phyloP scores from a whole-genome alignment of 1,140 invertebrate genomes.

The Melipona quadrifasciata region DNA sequence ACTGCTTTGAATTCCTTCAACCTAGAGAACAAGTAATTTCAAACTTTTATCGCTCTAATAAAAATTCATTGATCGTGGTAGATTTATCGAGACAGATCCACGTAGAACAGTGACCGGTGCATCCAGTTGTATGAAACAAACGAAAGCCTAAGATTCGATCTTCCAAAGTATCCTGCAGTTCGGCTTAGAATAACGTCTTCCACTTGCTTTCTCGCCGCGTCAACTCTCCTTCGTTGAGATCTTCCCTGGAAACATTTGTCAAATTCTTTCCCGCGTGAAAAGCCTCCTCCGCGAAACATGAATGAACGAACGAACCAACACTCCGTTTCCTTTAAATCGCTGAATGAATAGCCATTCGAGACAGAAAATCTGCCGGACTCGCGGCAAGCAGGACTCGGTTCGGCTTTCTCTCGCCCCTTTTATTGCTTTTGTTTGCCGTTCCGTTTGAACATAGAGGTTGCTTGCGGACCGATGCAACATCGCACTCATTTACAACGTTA shows the following conservation, averaged over 20 bases:
- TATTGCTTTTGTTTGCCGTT: neutral
- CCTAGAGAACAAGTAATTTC: no score
- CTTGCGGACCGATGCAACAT: neutral
- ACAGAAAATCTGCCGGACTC: neutral
- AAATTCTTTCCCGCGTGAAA: neutral
- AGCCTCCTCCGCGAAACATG: neutral
- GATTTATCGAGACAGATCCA: no score
- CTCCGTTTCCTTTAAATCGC: neutral
- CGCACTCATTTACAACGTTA: slow-evolving; percentile 23
- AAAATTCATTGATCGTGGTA: no score
- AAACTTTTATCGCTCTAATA: no score
- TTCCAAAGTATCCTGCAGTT: neutral
- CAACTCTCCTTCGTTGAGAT: neutral
- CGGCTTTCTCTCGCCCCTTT: neutral
- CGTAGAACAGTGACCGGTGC: no score
- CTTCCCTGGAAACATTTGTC: slow-evolving; percentile 5
- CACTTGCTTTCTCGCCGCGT: neutral
- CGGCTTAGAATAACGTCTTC: neutral
- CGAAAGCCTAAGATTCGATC: neutral
- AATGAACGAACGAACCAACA: slow-evolving; percentile 10
- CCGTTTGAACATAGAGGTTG: neutral
- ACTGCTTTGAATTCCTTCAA: neutral
- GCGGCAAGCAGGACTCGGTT: neutral
- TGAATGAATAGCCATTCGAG: slow-evolving; percentile 19
- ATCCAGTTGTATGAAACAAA: neutral